Base-by-base conservation (phyloP, 2,113 vertebrate species). In the Guaruba guarouba region DNA sequence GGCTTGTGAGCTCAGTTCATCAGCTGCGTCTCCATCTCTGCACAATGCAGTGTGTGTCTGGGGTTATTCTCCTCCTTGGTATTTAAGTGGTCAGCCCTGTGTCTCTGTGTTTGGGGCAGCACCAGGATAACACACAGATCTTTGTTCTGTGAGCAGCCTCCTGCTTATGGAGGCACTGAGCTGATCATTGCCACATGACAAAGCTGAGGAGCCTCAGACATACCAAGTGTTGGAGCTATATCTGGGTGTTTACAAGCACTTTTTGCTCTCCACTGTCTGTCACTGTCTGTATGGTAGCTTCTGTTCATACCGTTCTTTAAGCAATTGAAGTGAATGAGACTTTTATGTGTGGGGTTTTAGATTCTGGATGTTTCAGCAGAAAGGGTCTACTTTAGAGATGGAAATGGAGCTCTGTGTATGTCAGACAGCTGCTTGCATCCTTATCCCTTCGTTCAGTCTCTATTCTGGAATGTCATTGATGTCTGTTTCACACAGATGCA, bases 21-120 rank as follows among this genome's bases (percentile, higher is more conserved):
- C 75, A 90, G 69, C 44, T 69, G 24, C 17, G 24, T 80, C 84
- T 82, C 49, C 28, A 16, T 83, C 54, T 84, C 77, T 78, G 64
- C 62, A 96, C 93, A 96, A 95, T 91, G 86, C 57, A 37, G 19
- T 77, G 7, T 92, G 81, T 96, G 90, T 97, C 86, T 91, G 69
- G 83, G 16, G 84, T 81, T 83, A 10, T 90, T 91, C 55, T 93
- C 23, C 49, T 96, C 69, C 43, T 85, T 1, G 0, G 17, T 54
- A 33, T 51, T 48, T 66, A 31, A 85, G 88, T 77, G 66, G 71
- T 70, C 91, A 96, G 87, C n/a, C 51, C 71, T 63, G 24, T 71
- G 64, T 64, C 51, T 82, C 82, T 92, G 0, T 74, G 10, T 61
- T 83, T 64, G 51, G n/a, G 75, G 33, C 69, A 85, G 82, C 0